These are phyloP conservation scores for Amblyteles armatorius DNA, from an alignment of 2,888 invertebrate species.

Conservation along the genomic window DNA sequence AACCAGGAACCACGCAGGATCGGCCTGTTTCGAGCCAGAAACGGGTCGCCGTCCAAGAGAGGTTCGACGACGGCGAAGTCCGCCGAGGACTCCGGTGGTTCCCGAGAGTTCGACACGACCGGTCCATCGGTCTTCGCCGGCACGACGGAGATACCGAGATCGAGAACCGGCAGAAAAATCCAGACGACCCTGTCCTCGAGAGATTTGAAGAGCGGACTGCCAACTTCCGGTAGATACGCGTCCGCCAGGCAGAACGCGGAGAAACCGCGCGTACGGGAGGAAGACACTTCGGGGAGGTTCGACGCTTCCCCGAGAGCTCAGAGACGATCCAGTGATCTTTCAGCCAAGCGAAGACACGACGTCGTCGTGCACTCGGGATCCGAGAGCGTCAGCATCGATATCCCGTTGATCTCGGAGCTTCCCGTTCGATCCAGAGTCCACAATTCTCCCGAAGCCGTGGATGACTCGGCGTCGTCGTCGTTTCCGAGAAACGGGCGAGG, in stretches of 20 bases:
- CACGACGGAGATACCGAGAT: conserved; percentile 69
- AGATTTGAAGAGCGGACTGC: conserved; percentile 70
- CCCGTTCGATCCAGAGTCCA: conserved; percentile 52
- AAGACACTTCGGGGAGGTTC: not conserved
- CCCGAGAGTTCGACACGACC: conserved; percentile 60
- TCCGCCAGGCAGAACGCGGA: conserved; percentile 16
- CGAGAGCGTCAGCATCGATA: conserved; percentile 76
- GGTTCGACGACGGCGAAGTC: conserved; percentile 11
- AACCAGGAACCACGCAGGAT: conserved; percentile 45
- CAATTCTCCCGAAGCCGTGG: conserved; percentile 41
- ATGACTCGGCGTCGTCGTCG: conserved; percentile 8
- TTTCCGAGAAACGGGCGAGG: conserved; percentile 33
- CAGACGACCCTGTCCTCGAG: conserved; percentile 72
- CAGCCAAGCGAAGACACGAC: conserved; percentile 65
- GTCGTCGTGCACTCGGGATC: conserved; percentile 69
- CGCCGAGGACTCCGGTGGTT: not conserved
- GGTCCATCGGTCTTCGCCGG: conserved; percentile 68
- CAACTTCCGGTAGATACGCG: conserved; percentile 65
- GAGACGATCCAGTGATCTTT: conserved; percentile 58
- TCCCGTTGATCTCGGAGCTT: conserved; percentile 69
- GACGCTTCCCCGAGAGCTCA: conserved; percentile 1
- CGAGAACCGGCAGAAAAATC: conserved; percentile 79
- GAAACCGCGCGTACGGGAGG: conserved; percentile 6
- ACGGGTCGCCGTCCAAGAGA: conserved; percentile 36
- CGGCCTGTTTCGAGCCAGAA: conserved; percentile 54